Conservation (phyloP, 1,140 invertebrate species). For the Mercenaria mercenaria region DNA sequence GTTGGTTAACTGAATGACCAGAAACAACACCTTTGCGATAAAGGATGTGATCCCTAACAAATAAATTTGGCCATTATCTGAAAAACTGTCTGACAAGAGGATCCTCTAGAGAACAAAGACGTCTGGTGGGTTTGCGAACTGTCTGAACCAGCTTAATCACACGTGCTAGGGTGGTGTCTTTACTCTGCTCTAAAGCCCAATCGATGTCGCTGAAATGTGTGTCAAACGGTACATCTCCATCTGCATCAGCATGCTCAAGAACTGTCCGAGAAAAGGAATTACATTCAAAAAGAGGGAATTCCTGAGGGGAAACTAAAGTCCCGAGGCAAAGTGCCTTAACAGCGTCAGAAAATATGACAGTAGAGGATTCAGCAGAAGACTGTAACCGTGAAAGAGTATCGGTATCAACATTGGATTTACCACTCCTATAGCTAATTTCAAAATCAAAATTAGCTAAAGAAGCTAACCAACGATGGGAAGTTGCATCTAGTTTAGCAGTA, state of each 20-base stretch:
- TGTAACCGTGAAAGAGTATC: neutral
- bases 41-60: slow-evolving; percentile 47
- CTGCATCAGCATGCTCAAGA: neutral
- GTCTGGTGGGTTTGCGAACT: neutral
- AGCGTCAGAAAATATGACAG: neutral
- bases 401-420: neutral
- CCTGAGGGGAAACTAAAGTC: neutral
- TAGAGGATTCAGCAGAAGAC: neutral
- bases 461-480: slow-evolving; percentile 42
- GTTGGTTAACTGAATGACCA: neutral
- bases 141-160: neutral
- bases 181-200: neutral
- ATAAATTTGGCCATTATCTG: slow-evolving; percentile 20
- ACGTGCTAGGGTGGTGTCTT: neutral
- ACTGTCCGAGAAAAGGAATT: neutral
- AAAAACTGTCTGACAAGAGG: slow-evolving; percentile 11
- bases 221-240: neutral
- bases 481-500: too few species aligned
- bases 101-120: neutral
- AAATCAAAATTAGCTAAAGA: neutral
- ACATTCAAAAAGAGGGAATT: neutral
- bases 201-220: neutral
- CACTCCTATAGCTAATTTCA: neutral
- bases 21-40: neutral
- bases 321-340: neutral